Conservation (phyloP, 2,888 invertebrate species). For the Junonia oenone region DNA sequence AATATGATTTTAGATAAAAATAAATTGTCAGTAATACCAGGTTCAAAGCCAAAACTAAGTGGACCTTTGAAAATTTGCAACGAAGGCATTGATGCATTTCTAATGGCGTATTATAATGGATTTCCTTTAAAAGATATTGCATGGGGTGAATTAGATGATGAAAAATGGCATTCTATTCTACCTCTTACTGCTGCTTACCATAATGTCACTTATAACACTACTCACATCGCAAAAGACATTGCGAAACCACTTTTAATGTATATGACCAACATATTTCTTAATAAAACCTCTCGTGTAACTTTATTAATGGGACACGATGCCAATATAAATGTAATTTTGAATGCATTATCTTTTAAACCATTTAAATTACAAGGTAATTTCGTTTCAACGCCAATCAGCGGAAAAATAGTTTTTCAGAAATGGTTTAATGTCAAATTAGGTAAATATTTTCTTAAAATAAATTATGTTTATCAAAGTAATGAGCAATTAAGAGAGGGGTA, state of each 20-base stretch:
- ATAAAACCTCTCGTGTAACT: conserved; percentile 40
- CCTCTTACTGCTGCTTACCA: conserved; percentile 52
- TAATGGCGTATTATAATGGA: conserved; percentile 66
- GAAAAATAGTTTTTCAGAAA: conserved; percentile 64
- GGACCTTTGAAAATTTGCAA: conserved; percentile 64
- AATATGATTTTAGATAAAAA: conserved; percentile 48
- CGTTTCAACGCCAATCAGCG: conserved; percentile 54
- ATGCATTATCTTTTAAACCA: conserved; percentile 45
- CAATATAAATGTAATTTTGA: conserved; percentile 56
- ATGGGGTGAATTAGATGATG: conserved; percentile 50
- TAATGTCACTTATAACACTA: conserved; percentile 56
- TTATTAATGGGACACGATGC: conserved; percentile 67
- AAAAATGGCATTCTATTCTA: conserved; percentile 48
- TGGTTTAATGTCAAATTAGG: conserved; percentile 43
- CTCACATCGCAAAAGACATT: conserved; percentile 55
- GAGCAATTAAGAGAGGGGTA: conserved; percentile 49
- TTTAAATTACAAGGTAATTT: conserved; percentile 47
- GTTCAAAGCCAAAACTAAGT: conserved; percentile 48
- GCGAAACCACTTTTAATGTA: conserved; percentile 50
- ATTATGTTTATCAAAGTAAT: conserved; percentile 58
- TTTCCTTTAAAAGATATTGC: conserved; percentile 51
- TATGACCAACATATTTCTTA: conserved; percentile 45
- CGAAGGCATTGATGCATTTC: conserved; percentile 58
- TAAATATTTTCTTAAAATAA: conserved; percentile 45
- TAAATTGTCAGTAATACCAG: conserved; percentile 39